Conservation (phyloP, 2,888 invertebrate genomes). For the Lobophora halterata region DNA sequence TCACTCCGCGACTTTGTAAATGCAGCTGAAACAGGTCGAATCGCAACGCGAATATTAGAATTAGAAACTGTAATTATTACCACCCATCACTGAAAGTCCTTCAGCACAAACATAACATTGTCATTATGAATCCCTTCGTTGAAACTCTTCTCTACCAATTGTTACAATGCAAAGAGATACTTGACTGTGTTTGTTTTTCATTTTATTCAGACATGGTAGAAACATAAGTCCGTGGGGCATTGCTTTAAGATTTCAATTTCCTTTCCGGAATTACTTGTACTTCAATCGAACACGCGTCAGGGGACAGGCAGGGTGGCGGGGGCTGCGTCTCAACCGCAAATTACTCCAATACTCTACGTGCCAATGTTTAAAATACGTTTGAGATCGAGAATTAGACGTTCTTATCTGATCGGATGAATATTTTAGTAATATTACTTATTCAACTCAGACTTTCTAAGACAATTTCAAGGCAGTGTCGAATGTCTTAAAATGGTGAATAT, state of each 20-base stretch:
- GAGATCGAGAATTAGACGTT: slow-evolving; percentile 55
- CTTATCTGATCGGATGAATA: slow-evolving; percentile 46
- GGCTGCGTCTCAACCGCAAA: slow-evolving; percentile 68
- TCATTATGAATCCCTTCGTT: slow-evolving; percentile 17
- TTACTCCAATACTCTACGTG: slow-evolving; percentile 69
- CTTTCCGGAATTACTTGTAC: slow-evolving; percentile 79
- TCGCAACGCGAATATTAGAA: slow-evolving; percentile 12
- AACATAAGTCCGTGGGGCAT: slow-evolving; percentile 74
- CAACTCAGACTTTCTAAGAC: slow-evolving; percentile 15
- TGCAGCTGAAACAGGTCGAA: slow-evolving; percentile 48
- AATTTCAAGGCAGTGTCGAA: background rate
- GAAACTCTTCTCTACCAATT: slow-evolving; percentile 19
- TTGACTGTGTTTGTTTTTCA: slow-evolving; percentile 58
- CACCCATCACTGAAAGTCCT: slow-evolving; percentile 45
- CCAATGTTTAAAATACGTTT: slow-evolving; percentile 75
- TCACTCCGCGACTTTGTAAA: slow-evolving; percentile 50
- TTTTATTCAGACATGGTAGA: slow-evolving; percentile 58
- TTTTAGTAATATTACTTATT: slow-evolving; percentile 56
- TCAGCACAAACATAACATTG: slow-evolving; percentile 21
- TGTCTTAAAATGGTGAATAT: background rate
- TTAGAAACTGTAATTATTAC: slow-evolving; percentile 41
- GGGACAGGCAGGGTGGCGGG: slow-evolving; percentile 50
- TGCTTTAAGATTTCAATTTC: slow-evolving; percentile 81
- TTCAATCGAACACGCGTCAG: slow-evolving; percentile 79
- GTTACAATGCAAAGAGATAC: slow-evolving; percentile 30